A percentile compares a stretch with the other conserved stretches of the same genome.
Evolutionary conservation across 2,113 vertebrate species (phyloP).

Genomic region (Elaphurus davidianus): DNA sequence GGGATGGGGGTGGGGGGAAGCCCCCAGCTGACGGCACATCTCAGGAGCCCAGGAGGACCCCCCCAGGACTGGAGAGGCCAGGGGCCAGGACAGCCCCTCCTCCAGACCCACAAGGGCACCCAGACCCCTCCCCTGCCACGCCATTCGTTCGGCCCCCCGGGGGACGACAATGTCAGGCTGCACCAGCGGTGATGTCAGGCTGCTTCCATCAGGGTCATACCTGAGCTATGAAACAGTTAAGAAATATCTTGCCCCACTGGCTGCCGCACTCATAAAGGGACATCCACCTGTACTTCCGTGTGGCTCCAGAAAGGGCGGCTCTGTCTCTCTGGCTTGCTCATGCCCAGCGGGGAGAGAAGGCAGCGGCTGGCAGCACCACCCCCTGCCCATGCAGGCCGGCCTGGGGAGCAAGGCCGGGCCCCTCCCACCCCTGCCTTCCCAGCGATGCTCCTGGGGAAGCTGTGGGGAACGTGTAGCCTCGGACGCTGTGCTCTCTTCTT

Average conservation of each 20-base stretch:
- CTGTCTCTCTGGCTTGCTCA: not conserved
- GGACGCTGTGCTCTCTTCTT: conserved; percentile 76
- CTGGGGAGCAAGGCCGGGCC: not conserved
- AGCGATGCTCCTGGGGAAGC: conserved; percentile 53
- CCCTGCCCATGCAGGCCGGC: conserved; percentile 30
- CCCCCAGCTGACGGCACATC: not conserved
- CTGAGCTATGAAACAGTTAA: conserved; percentile 71
- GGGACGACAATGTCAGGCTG: not conserved
- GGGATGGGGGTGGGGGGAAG: fast-evolving
- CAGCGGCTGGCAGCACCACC: not conserved
- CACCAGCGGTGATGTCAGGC: not conserved
- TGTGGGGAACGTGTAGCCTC: fast-evolving
- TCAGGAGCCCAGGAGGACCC: not conserved
- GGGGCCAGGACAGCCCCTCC: not conserved
- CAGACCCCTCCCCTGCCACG: not conserved
- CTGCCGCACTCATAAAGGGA: conserved; percentile 72
- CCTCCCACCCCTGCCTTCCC: not conserved
- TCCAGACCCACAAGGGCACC: not conserved
- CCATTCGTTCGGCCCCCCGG: not conserved
- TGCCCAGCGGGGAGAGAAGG: conserved; percentile 38
- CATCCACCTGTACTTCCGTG: conserved; percentile 80
- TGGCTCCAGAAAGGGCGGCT: conserved; percentile 57
- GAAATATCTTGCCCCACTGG: conserved; percentile 61
- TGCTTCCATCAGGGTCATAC: not conserved
- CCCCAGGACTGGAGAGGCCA: not conserved